Percentiles rank a stretch among this genome's conserved stretches.
Evolutionary conservation across 1,140 invertebrate species (phyloP).

Genomic region (Littorina saxatilis): DNA sequence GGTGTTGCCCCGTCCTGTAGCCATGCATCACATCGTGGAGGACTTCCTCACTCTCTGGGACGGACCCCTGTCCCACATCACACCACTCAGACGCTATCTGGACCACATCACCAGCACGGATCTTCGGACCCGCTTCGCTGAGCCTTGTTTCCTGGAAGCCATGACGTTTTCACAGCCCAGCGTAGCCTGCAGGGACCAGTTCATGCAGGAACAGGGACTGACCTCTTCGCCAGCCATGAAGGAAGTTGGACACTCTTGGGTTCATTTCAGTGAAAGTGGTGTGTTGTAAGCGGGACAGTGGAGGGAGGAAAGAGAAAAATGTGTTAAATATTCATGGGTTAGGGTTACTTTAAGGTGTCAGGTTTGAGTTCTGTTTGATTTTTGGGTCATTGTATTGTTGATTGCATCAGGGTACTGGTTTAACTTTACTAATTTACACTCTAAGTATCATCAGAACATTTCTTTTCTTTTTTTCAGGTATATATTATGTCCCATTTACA

Average conservation of each 20-base stretch:
- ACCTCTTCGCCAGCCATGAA: conserved; percentile 32
- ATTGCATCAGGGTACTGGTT: too few species aligned
- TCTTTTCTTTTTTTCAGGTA: neutral
- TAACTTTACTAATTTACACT: too few species aligned
- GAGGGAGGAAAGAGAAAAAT: neutral
- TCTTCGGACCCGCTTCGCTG: conserved; percentile 70
- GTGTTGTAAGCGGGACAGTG: neutral
- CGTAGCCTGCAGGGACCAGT: conserved; percentile 60
- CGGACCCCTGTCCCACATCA: conserved; percentile 71
- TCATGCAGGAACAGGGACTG: conserved; percentile 64
- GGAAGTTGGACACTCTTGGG: neutral
- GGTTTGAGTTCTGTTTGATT: neutral
- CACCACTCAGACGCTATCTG: conserved; percentile 75
- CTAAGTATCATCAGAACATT: too few species aligned
- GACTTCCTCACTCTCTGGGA: conserved; percentile 77
- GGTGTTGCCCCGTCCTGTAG: conserved; percentile 71
- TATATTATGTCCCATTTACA: too few species aligned
- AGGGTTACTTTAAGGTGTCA: neutral
- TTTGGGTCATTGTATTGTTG: too few species aligned
- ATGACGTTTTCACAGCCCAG: conserved; percentile 67
- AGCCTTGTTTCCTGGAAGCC: conserved; percentile 72
- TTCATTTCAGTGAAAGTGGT: neutral
- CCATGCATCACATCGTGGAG: conserved; percentile 77
- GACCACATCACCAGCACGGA: conserved; percentile 68
- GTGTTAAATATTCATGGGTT: neutral